Base-by-base conservation (phyloP, 2,113 vertebrate species). In the Indicator indicator region DNA sequence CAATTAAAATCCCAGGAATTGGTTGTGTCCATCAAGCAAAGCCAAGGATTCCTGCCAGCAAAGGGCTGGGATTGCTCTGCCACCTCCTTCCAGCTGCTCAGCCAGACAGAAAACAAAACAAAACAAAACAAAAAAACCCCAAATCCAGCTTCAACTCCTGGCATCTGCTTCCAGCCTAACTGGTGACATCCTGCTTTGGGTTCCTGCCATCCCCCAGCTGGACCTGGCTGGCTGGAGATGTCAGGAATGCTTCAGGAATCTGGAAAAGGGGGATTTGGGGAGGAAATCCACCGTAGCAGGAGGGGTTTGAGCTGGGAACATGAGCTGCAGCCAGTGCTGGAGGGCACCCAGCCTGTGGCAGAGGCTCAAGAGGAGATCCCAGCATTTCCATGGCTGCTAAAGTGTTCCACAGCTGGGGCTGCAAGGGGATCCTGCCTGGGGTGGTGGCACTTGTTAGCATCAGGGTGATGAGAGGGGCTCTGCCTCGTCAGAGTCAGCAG, bases 141-240 rank as follows among this genome's bases (percentile, higher is more conserved):
- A 46, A 46, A 46, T 15, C 9, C 44, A 74, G 58, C 56, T 82
- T 94, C 75, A 71, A 62, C 86, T 95, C 42, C 72, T 32, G 89
- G 72, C 86, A 80, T 48, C 84, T 0, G 6, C 6, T 59, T n/a
- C 85, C 92, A 55, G 36, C 87, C 27, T 12, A 69, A 69, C 85
- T 24, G 14, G 3, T 0, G 5, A 69, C 67, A n/a, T 88, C 82
- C 79, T n/a, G 16, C 71, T 71, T 79, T 72, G 82, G 94, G 90
- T 44, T 93, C 70, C 78, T 56, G 85, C 91, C 95, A 89, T 44
- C 83, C 69, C 86, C 86, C 93, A 92, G 82, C 88, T 82, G 82
- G 58, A 20, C 6, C 59, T 5, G 63, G 15, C 19, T 56, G 67
- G 20, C 48, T 48, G 48, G 88, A 38, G 56, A 46, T 44, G 71